Conservation (phyloP, 2,797 vertebrate genomes). For the Darevskia mixta region DNA sequence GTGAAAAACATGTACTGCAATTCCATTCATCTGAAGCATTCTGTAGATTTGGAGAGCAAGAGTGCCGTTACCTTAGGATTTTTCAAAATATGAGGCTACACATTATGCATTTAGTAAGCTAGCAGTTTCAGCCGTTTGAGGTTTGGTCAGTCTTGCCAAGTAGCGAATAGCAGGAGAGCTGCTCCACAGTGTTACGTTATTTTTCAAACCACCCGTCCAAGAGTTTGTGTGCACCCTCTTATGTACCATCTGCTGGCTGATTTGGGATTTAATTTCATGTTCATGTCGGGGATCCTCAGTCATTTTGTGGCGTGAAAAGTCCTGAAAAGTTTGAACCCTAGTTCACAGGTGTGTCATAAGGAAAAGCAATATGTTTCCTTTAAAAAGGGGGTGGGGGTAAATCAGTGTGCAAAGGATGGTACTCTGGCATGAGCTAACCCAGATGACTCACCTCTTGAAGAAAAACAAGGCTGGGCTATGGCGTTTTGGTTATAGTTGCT, state of each 20-base stretch:
- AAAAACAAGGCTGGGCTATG: no score
- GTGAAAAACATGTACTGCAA: background rate
- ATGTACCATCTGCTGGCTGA: slow-evolving; percentile 3
- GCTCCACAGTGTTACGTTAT: background rate
- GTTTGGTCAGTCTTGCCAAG: background rate
- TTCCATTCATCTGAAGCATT: background rate
- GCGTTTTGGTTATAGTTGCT: background rate
- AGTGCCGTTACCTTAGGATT: background rate
- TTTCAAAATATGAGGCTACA: background rate
- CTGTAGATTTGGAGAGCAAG: background rate
- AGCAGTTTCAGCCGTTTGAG: background rate
- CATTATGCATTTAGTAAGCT: background rate
- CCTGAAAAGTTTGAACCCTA: background rate
- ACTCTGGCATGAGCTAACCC: background rate
- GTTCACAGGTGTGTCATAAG: background rate
- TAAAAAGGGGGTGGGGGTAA: background rate
- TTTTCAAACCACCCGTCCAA: background rate
- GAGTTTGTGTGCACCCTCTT: background rate
- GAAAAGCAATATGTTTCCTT: background rate
- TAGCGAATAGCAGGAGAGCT: background rate
- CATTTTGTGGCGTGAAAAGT: background rate
- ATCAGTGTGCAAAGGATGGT: background rate
- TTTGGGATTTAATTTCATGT: background rate
- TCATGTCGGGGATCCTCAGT: background rate
- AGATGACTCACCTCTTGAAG: background rate